Evolutionary conservation across 2,113 vertebrate genomes (phyloP).

Genomic region (Mustelus asterias): DNA sequence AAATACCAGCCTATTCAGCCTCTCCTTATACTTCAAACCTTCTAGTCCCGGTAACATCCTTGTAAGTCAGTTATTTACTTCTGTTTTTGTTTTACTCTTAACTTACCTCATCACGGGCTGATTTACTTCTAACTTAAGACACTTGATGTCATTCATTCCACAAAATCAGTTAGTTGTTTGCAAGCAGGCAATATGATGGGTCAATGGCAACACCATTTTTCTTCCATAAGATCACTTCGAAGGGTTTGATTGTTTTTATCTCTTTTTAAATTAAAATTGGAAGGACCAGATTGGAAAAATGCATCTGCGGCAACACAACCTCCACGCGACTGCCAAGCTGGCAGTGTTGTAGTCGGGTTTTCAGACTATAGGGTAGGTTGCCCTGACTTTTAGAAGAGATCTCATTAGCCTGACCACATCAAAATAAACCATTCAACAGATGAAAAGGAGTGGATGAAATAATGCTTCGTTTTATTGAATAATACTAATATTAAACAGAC

Average conservation of each 20-base stretch:
- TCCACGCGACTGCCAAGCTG: background rate
- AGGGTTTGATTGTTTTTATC: background rate
- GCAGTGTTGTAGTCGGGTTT: background rate
- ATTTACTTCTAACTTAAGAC: background rate
- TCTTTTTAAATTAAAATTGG: background rate
- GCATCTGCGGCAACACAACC: background rate
- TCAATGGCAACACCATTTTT: background rate
- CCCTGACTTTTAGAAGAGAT: background rate
- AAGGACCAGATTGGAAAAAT: background rate
- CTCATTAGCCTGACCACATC: constrained; percentile 29
- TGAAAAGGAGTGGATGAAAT: background rate
- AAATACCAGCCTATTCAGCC: no score
- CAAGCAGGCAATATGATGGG: background rate
- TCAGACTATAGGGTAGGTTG: background rate
- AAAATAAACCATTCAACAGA: constrained; percentile 3
- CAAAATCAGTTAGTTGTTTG: background rate
- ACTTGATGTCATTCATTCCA: background rate
- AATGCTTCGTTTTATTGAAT: constrained; percentile 6
- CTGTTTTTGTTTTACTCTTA: background rate
- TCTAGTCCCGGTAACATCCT: no score
- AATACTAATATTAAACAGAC: constrained; percentile 27
- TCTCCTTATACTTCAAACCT: no score
- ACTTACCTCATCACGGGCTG: background rate
- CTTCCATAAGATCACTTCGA: background rate
- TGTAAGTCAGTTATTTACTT: background rate